phyloP scores from a whole-genome alignment of 2,113 vertebrate species.

The Ceratotherium simum region DNA sequence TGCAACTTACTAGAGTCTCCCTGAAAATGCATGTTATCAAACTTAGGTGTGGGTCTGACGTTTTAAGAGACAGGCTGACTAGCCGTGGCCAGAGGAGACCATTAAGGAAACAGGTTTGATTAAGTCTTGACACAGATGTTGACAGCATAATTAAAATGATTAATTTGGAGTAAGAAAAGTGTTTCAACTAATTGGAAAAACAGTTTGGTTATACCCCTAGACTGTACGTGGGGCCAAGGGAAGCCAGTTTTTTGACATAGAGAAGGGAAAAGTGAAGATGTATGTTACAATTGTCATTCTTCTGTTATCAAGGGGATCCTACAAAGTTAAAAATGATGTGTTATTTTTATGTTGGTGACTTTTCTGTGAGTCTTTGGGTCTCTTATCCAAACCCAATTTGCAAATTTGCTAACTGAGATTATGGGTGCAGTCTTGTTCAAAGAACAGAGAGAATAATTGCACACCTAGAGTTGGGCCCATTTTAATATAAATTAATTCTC shows the following conservation, averaged over 20 bases:
- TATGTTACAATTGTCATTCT: neutral
- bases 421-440: neutral
- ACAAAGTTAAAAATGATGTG: neutral
- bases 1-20: neutral
- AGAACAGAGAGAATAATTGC: neutral
- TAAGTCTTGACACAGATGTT: conserved; percentile 84
- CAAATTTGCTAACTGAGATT: neutral
- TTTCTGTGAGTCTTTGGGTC: neutral
- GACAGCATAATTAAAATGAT: conserved; percentile 88
- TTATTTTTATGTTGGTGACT: neutral
- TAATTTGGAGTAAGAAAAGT: conserved; percentile 82
- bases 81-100: conserved; percentile 74
- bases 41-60: conserved; percentile 13
- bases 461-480: neutral
- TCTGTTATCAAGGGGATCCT: neutral
- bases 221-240: conserved; percentile 60
- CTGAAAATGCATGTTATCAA: neutral
- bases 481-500: neutral
- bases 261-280: neutral
- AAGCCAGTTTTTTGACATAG: conserved; percentile 36
- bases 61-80: conserved; percentile 69
- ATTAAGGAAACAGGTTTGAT: conserved; percentile 82
- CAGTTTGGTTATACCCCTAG: conserved; percentile 61
- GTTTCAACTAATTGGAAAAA: conserved; percentile 84
- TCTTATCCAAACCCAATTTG: neutral